Evolutionary conservation across 2,797 vertebrate genomes (phyloP).

Genomic region (Neosalanx taihuensis): DNA sequence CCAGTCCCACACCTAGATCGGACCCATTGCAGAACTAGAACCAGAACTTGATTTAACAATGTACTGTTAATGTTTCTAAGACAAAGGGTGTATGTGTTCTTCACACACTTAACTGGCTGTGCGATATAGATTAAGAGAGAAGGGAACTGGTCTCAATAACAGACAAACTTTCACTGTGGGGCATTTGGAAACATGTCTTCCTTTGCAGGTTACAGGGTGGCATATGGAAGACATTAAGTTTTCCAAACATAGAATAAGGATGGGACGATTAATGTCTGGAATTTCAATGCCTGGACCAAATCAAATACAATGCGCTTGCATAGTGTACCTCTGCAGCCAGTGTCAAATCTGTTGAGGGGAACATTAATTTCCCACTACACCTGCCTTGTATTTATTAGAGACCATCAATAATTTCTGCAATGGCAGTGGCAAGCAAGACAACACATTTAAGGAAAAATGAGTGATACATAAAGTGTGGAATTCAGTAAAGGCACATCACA

Average conservation of each 20-base stretch:
- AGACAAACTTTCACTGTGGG: slow-evolving; percentile 59
- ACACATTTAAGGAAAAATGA: slow-evolving; percentile 13
- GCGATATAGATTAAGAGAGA: slow-evolving; percentile 25
- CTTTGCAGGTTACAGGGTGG: slow-evolving; percentile 52
- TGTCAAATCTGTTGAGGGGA: slow-evolving; percentile 48
- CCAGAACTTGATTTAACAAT: neutral
- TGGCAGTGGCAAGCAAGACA: slow-evolving; percentile 41
- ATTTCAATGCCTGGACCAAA: slow-evolving; percentile 54
- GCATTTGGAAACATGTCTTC: slow-evolving; percentile 66
- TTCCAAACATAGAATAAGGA: slow-evolving; percentile 61
- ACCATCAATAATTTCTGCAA: slow-evolving; percentile 63
- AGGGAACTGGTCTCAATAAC: slow-evolving; percentile 46
- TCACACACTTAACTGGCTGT: slow-evolving; percentile 31
- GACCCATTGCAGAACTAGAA: neutral
- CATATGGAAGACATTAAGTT: slow-evolving; percentile 71
- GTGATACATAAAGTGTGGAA: slow-evolving; percentile 29
- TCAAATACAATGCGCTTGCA: slow-evolving; percentile 46
- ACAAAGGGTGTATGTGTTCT: slow-evolving; percentile 17
- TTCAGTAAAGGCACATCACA: slow-evolving; percentile 32
- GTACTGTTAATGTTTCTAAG: neutral
- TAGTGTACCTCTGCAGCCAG: slow-evolving; percentile 40
- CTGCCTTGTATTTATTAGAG: slow-evolving; percentile 65
- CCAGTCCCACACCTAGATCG: no score
- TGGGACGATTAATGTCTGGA: slow-evolving; percentile 67
- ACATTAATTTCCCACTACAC: slow-evolving; percentile 52